Base-by-base conservation (phyloP, 2,113 vertebrate genomes). In the Chaetodon trifascialis region DNA sequence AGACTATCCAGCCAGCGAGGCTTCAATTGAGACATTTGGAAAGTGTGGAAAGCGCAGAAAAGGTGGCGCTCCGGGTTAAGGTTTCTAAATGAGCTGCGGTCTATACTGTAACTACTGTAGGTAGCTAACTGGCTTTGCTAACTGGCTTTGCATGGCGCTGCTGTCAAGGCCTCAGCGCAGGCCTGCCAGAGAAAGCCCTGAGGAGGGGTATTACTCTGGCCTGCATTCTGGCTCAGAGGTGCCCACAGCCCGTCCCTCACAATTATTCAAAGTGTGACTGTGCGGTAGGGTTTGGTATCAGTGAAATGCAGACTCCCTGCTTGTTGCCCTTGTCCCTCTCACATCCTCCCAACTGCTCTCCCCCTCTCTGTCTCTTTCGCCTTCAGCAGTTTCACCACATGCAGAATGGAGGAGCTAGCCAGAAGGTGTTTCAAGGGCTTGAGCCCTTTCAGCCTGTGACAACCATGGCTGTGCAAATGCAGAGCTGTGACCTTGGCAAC, bases 361-460 rank as follows among this genome's bases (percentile, higher is more conserved):
- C 44, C 25, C 36, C 34, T 17, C 58, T 62, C 76, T 17, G 38
- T 56, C 62, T 83, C 74, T 76, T 79, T 83, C 54, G 86, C 92
- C 88, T 84, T 90, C 63, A 92, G 90, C 90, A 30, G 49, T 93
- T 88, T 90, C 83, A n/a, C 88, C 85, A 79, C 87, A 91, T 88
- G 84, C 92, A 90, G 90, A 89, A 93, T 70, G 81, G 85, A 78
- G 68, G 87, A 90, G 89, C 77, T 92, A 63, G 90, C 91, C 92
- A 92, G 90, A 85, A 93, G 92, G 88, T 90, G 93, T 91, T 94
- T 92, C 89, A 82, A 87, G 89, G 91, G 90, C 91, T 93, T 70
- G 71, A 87, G 88, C 78, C 88, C 90, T 93, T 94, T 94, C 90
- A 93, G 90, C 82, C 88, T 91, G 87, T 94, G 92, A 94, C 93